Evolutionary conservation across 2,888 invertebrate genomes (phyloP), one percentile per base, ranked within the genome.

Genomic region (Calameuta idolon): DNA sequence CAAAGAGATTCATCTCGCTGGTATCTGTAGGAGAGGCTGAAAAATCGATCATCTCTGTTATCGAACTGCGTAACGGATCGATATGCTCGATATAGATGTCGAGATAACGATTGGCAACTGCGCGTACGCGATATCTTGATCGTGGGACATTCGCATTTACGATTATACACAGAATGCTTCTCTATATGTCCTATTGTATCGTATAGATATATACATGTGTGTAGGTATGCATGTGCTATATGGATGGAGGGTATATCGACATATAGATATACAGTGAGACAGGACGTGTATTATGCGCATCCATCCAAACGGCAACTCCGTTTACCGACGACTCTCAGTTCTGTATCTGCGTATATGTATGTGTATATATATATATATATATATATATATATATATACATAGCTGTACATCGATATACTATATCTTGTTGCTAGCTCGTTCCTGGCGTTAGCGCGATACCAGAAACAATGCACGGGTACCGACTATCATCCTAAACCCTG

Each of bases 11-110:
- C 75, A 77, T 79, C 79, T 81, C 75, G 34, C 76, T 81, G 77
- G 79, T n/a, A 15, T 33, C 69, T 69, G 5, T 68, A 9, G 55
- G 23, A 23, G 23, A 55, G 1, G 9, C 23, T 2, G 9, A 23
- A 23, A 55, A 55, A 23, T 55, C 23, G 55, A 55, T 55, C 55
- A 23, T 55, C 55, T 55, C 9, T 23, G 23, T 1, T 74, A 74
- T 74, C 34, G 33, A 35, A 12, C 76, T 80, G 78, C 55, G 55
- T 81, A 82, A 83, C 79, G 84, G 82, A 83, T 82, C 83, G 85
- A 82, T 83, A 77, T 69, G 83, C 82, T 77, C 84, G 85, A 86
- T 86, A 83, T 81, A 84, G 87, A 86, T 84, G 84, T 86, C 85
- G 81, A 82, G 83, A 83, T 84, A 86, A 86, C 87, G 87, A 86